Percentiles rank a stretch among this genome's conserved stretches.
Evolutionary conservation across 2,888 invertebrate genomes (phyloP).

Genomic region (Andrena fulva): DNA sequence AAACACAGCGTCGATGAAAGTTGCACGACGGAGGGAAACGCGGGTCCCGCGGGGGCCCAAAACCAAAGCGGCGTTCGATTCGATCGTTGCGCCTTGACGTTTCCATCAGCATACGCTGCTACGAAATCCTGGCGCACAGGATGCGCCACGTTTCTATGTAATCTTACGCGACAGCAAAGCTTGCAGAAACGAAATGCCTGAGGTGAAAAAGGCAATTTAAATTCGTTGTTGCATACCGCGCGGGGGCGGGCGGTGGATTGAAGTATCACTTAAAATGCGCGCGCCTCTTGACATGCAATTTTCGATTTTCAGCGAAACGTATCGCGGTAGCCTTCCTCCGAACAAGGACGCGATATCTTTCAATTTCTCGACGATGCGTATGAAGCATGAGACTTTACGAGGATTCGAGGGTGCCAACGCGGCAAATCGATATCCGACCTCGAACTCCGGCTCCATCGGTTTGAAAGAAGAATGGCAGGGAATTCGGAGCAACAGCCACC

Average conservation of each 20-base stretch:
- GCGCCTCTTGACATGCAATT: slow-evolving; percentile 36
- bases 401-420: slow-evolving; percentile 75
- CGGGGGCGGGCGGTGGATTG: neutral
- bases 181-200: neutral
- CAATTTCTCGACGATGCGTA: slow-evolving; percentile 75
- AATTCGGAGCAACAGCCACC: slow-evolving; percentile 52
- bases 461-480: slow-evolving; percentile 53
- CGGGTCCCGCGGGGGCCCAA: neutral
- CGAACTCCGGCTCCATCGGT: slow-evolving; percentile 63
- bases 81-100: neutral
- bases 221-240: neutral
- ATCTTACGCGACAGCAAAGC: neutral
- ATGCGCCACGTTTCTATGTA: neutral
- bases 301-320: slow-evolving; percentile 46
- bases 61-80: slow-evolving; percentile 23
- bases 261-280: slow-evolving; percentile 5
- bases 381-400: slow-evolving; percentile 73
- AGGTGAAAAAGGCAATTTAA: neutral
- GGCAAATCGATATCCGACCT: slow-evolving; percentile 79
- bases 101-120: neutral
- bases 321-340: slow-evolving; percentile 24
- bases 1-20: slow-evolving; percentile 38
- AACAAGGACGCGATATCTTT: slow-evolving; percentile 69
- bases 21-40: slow-evolving; percentile 31
- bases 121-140: neutral